A percentile compares a stretch with the other conserved stretches of the same genome.
Conservation (phyloP, 1,140 invertebrate genomes). For the Lasaia peninsularis region DNA sequence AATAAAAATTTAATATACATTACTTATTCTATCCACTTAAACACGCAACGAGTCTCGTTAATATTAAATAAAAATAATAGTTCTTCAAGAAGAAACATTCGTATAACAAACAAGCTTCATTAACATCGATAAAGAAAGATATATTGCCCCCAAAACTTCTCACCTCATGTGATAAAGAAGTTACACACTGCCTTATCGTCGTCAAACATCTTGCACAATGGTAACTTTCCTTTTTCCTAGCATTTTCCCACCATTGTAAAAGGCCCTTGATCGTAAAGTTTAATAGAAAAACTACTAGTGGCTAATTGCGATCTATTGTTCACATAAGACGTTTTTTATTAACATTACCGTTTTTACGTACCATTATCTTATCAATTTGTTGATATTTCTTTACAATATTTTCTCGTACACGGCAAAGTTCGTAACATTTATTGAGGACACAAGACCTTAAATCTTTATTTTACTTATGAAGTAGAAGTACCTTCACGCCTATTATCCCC, state of each 20-base stretch:
- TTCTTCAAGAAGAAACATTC: too few species aligned
- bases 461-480: too few species aligned
- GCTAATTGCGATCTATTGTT: not conserved
- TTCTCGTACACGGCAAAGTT: not conserved
- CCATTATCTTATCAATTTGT: not conserved
- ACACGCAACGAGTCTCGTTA: too few species aligned
- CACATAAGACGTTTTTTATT: not conserved
- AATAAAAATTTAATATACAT: too few species aligned
- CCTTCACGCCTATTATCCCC: too few species aligned
- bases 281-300: not conserved
- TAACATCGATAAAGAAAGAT: too few species aligned
- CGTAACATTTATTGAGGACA: not conserved
- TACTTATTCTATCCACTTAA: too few species aligned
- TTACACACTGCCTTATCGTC: not conserved
- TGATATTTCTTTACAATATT: constrained; percentile 3
- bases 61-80: too few species aligned
- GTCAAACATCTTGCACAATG: not conserved
- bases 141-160: not conserved
- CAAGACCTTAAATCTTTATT: constrained; percentile 2
- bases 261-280: not conserved
- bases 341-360: constrained; percentile 2
- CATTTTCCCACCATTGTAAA: not conserved
- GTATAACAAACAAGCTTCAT: too few species aligned
- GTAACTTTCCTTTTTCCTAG: not conserved
- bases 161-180: not conserved